These are phyloP conservation scores for Globicephala melas DNA, from an alignment of 2,113 vertebrate genomes.

Conservation along the genomic window DNA sequence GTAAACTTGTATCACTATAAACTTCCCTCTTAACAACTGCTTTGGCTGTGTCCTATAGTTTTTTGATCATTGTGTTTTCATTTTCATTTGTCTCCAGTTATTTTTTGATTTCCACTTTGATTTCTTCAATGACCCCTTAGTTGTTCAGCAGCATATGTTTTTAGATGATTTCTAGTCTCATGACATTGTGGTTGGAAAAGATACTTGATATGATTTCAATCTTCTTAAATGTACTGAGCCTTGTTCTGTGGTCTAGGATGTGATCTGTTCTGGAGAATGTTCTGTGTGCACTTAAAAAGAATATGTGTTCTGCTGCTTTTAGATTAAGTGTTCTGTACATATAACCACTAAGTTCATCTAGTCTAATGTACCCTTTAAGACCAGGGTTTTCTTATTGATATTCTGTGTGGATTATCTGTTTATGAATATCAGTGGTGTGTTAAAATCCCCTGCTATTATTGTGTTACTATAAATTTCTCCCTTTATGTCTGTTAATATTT, in stretches of 20 bases:
- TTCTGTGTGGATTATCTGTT: not conserved
- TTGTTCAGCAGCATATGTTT: not conserved
- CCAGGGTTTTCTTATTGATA: not conserved
- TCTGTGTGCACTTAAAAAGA: not conserved
- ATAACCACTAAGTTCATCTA: not conserved
- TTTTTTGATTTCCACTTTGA: not conserved
- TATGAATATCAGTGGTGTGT: not conserved
- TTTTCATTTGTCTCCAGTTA: not conserved
- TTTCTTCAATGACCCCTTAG: not conserved
- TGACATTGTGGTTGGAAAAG: not conserved
- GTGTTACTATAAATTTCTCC: not conserved
- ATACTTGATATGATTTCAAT: not conserved
- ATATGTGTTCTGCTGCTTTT: not conserved
- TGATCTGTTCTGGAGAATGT: not conserved
- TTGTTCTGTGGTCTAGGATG: not conserved
- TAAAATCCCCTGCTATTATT: not conserved
- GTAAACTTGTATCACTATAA: not conserved
- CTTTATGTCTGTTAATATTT: not conserved
- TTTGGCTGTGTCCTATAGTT: not conserved
- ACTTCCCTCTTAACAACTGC: not conserved
- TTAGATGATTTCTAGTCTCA: not conserved
- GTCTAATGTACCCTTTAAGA: not conserved
- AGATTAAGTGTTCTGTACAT: not conserved
- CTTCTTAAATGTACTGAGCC: not conserved
- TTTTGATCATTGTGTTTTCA: not conserved